Conservation (phyloP, 2,888 invertebrate species). For the Chorisops tibialis region DNA sequence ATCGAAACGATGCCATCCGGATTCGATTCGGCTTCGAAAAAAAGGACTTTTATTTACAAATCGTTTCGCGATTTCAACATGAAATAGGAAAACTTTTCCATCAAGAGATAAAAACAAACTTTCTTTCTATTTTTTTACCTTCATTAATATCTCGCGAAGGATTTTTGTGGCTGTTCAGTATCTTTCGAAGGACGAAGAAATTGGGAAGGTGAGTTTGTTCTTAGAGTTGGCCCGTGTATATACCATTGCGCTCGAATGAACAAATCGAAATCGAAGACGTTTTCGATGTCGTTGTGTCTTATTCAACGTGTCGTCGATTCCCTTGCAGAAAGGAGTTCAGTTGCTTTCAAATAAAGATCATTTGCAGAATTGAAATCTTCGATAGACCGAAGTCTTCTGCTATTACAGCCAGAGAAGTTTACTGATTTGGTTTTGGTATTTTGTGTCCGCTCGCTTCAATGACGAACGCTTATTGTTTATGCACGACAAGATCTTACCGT, state of each 20-base stretch:
- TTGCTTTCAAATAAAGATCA: constrained; percentile 26
- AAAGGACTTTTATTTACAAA: constrained; percentile 21
- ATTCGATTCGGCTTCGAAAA: neutral
- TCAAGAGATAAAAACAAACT: constrained; percentile 25
- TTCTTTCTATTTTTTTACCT: neutral
- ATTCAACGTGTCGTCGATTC: constrained; percentile 36
- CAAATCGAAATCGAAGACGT: constrained; percentile 2
- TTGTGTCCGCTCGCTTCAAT: constrained; percentile 2
- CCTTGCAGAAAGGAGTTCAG: constrained; percentile 14
- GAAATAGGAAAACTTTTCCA: constrained; percentile 28
- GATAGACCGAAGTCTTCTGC: too few species aligned
- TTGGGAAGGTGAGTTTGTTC: neutral
- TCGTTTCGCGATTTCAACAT: constrained; percentile 8
- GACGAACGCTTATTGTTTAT: constrained; percentile 8
- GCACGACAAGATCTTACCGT: constrained; percentile 1
- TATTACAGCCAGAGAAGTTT: neutral
- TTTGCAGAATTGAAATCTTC: neutral
- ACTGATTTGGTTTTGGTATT: too few species aligned
- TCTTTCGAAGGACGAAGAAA: neutral
- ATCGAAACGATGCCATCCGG: neutral
- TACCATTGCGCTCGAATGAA: neutral
- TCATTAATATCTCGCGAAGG: constrained; percentile 19
- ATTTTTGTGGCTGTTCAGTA: neutral
- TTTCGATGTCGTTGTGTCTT: constrained; percentile 33
- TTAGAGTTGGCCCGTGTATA: too few species aligned